phyloP scores from a whole-genome alignment of 1,140 invertebrate genomes.

The Papilio glaucus region DNA sequence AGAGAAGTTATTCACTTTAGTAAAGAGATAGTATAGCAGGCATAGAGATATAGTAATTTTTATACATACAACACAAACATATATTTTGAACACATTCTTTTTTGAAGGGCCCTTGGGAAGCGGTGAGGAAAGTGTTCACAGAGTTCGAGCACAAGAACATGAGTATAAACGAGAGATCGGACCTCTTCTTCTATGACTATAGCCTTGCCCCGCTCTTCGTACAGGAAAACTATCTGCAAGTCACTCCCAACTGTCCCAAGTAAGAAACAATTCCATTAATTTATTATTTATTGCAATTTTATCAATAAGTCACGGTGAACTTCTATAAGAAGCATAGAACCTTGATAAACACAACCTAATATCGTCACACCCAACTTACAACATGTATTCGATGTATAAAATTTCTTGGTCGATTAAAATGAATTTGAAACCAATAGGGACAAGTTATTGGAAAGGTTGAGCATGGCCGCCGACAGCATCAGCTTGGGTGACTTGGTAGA shows the following conservation, averaged over 20 bases:
- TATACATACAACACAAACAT: conserved; percentile 8
- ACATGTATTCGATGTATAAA: neutral
- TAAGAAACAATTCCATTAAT: conserved; percentile 70
- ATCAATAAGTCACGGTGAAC: no score
- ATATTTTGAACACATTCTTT: conserved; percentile 22
- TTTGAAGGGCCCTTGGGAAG: conserved; percentile 95
- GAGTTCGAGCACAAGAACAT: conserved; percentile 92
- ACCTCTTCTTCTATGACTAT: conserved; percentile 99
- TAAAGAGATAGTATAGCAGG: no score
- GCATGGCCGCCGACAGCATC: conserved; percentile 92
- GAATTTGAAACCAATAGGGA: conserved; percentile 64
- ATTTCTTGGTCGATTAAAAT: neutral
- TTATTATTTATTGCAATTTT: conserved; percentile 24
- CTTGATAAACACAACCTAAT: no score
- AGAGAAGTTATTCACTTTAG: no score
- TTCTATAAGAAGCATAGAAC: no score
- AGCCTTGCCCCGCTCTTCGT: conserved; percentile 97
- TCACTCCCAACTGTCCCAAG: conserved; percentile 87
- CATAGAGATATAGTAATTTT: no score
- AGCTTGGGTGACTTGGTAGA: conserved; percentile 94
- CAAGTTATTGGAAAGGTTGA: conserved; percentile 87
- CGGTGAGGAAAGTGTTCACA: conserved; percentile 94
- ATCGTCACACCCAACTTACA: no score
- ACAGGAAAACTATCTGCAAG: conserved; percentile 97
- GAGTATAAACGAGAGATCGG: conserved; percentile 93